Evolutionary conservation across 2,797 vertebrate genomes (phyloP), one percentile per base, ranked within the genome.

Genomic region (Oreochromis mossambicus): DNA sequence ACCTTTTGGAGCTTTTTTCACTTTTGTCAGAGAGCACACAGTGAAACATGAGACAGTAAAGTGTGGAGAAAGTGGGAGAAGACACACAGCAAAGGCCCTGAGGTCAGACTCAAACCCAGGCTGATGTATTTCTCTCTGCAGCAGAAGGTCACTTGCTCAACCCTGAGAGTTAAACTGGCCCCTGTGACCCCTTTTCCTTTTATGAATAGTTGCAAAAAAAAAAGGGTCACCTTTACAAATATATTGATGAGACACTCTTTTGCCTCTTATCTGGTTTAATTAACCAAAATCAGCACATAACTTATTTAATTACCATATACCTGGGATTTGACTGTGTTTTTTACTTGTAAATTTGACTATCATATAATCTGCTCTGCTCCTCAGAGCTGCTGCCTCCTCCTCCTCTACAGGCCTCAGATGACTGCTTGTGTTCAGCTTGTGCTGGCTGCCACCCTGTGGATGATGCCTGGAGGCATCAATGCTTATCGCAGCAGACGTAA

Each of bases 391-490:
- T 14, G 34, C 54, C 76, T 68, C 50, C 36, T 50, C 77, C 81
- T 55, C 76, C 54, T 78, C 76, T 83, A 36, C 78, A 56, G 36
- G 52, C 75, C 95, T 95, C 96, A 76, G 75, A 94, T 96, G 80
- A 82, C 1, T 24, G 88, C 92, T 78, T 92, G 93, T 14, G 87
- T 81, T 50, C 75, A 91, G 19, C 63, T 98, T 85, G 91, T 96
- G 85, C 94, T 97, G 79, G 93, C 93, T 26, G 94, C 94, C 90
- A 48, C 96, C 90, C 88, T 97, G 92, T 97, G 97, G 97, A 58
- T 88, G 58, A 78, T 87, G 7, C 95, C 94, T 7, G 86, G 80
- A 41, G 87, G 9, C 1, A 34, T 38, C 9, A 85, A 91, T 32
- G 5, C 91, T 12, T 90, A 95, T 15, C 94, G 87, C 38, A 85